Base-by-base conservation (phyloP, 2,888 invertebrate genomes). In the Idaea dimidiata region DNA sequence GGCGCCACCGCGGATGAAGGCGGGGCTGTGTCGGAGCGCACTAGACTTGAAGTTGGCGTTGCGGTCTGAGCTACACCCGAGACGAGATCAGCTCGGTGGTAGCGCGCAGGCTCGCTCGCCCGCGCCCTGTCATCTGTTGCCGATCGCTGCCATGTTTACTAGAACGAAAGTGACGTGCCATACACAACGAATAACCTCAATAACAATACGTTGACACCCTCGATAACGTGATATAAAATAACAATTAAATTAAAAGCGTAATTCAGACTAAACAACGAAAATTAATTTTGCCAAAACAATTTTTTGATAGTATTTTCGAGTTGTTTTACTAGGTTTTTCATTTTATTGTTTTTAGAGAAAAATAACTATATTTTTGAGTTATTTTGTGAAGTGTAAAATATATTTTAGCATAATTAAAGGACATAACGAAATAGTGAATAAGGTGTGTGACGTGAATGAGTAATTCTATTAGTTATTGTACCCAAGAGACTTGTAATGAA, bases 61-160 rank as follows among this genome's bases (percentile, higher is more conserved):
- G 81, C 84, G 76, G 74, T 81, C 78, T 24, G 79, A 76, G 77
- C 75, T 78, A 73, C 79, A 79, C 71, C 71, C 71, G 85, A 81
- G 81, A 90, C 88, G 91, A 88, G 86, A 89, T 89, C 88, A 89
- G 77, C 77, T 78, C 81, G 79, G 74, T 77, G 74, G 76, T 74
- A 88, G 89, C 90, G 89, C 89, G 90, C 90, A 91, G 89, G 87
- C 84, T 73, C 86, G 87, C 80, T 76, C 84, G 86, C 88, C 87
- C 88, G 89, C 88, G 89, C 89, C 86, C 83, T 84, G 83, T 90
- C 91, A 91, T 90, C 91, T 91, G 91, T 90, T 91, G 89, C 89
- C 86, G 79, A 83, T 74, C 83, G 84, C 89, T 89, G 91, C 90
- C 90, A 91, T 92, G 91, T 90, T 91, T 91, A 91, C 91, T 84